Conservation (phyloP, 2,797 vertebrate species). For the Leptoclinus maculatus region DNA sequence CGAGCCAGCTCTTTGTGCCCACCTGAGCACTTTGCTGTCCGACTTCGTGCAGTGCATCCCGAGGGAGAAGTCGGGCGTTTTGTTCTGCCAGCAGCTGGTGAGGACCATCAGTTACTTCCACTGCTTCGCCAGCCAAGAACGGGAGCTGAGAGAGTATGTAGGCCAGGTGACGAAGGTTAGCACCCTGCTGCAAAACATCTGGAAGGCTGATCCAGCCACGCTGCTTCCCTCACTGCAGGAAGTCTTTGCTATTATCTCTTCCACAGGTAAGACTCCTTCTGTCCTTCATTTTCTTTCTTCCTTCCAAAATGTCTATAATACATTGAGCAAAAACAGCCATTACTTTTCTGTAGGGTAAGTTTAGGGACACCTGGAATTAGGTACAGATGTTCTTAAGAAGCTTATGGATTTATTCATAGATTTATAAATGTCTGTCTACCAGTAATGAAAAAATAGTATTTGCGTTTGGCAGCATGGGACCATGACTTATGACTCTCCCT, state of each 20-base stretch:
- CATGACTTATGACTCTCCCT: background rate
- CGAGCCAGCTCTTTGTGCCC: conserved; percentile 89
- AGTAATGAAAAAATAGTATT: background rate
- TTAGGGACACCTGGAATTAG: background rate
- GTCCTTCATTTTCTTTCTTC: background rate
- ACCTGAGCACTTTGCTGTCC: conserved; percentile 90
- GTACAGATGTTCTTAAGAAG: background rate
- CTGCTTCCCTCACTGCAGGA: conserved; percentile 96
- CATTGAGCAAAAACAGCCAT: background rate
- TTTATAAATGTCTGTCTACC: background rate
- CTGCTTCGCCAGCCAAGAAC: conserved; percentile 89
- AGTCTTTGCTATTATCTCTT: conserved; percentile 95
- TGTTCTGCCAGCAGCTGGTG: conserved; percentile 98
- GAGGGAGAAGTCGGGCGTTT: conserved; percentile 88
- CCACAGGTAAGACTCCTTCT: conserved; percentile 87
- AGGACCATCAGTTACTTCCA: conserved; percentile 96
- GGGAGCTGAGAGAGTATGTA: conserved; percentile 93
- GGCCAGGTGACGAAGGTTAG: conserved; percentile 95
- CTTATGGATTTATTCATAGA: background rate
- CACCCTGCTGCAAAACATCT: conserved; percentile 92
- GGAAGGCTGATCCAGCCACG: conserved; percentile 94
- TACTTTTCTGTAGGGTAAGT: background rate
- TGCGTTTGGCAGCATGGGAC: conserved; percentile 9
- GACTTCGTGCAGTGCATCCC: conserved; percentile 98
- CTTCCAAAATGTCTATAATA: background rate